Evolutionary conservation across 2,888 invertebrate genomes (phyloP), one percentile per base, ranked within the genome.

Genomic region (Synanthedon vespiformis): DNA sequence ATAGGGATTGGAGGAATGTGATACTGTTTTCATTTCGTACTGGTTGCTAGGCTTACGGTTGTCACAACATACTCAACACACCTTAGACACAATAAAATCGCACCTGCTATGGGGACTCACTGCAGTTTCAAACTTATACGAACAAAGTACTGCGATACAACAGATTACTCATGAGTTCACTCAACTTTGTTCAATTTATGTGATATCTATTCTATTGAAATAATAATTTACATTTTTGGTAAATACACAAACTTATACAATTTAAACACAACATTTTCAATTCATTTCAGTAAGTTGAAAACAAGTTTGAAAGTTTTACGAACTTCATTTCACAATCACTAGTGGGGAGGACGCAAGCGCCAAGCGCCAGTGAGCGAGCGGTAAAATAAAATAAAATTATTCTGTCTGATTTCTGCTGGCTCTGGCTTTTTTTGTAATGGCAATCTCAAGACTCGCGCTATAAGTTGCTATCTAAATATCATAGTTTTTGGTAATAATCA

Each of bases 1-100:
- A 27, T 27, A 8, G 27, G 51, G 54, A 55, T 52, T 61, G 63
- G 2, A 34, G 34, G 10, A 34, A 34, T 34, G 34, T 34, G 34
- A 34, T 67, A 54, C 34, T 34, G 34, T 34, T 53, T 60, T 60
- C 63, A 65, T 62, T 67, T 64, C 65, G 62, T 54, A 60, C 56
- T 63, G 69, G 87, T 88, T 88, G 86, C 86, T 83, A 87, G 75
- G 87, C 70, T 76, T 65, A 77, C 64, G 67, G 61, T 61, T 64
- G 67, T 66, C 87, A 88, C 87, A 88, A 88, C 88, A 86, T 22
- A 22, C 72, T 70, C 64, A 64, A 57, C 34, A 34, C 34, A 34
- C 34, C 34, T 34, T 10, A 34, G 54, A 56, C 58, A 59, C 56
- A 65, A 56, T 65, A 73, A 34, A 81, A 85, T 13, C 44, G 14